A percentile compares a stretch with the other conserved stretches of the same genome.
phyloP scores from a whole-genome alignment of 2,113 vertebrate species.

The Perccottus glenii region DNA sequence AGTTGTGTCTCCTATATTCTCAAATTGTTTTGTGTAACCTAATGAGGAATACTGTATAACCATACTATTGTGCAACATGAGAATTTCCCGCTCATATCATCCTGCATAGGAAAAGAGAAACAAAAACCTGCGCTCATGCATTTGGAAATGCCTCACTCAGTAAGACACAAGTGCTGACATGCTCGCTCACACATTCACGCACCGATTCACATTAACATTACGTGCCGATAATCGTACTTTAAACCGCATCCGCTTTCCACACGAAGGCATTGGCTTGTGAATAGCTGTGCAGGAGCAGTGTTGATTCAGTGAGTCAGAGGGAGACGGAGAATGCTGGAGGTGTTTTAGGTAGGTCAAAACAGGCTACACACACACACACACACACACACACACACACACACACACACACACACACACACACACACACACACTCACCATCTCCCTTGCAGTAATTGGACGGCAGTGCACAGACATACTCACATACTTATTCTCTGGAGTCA shows the following conservation, averaged over 20 bases:
- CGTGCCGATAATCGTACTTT: conserved; percentile 26
- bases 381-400: too few relatives aligned
- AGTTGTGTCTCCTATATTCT: background rate
- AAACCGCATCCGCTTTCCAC: background rate
- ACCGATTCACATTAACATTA: conserved; percentile 32
- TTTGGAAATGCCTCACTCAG: conserved; percentile 20
- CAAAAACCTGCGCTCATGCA: conserved; percentile 15
- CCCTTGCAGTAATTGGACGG: conserved; percentile 74
- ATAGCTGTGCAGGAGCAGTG: conserved; percentile 46
- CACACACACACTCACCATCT: conserved; percentile 46
- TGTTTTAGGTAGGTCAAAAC: conserved; percentile 69
- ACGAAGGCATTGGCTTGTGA: conserved; percentile 13
- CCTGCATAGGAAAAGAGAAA: conserved; percentile 10
- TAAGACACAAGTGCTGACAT: conserved; percentile 28
- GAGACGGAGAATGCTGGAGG: conserved; percentile 64
- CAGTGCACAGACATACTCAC: conserved; percentile 59
- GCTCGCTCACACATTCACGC: conserved; percentile 28
- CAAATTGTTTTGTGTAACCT: too few relatives aligned
- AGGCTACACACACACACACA: conserved; percentile 43
- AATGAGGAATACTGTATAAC: too few relatives aligned
- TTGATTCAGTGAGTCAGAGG: conserved; percentile 71
- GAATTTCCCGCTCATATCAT: conserved; percentile 24
- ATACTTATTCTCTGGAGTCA: conserved; percentile 65
- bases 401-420: conserved; percentile 19
- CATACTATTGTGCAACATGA: conserved; percentile 12